Evolutionary conservation across 2,888 invertebrate genomes (phyloP).

Genomic region (Gymnoscelis rufifasciata): DNA sequence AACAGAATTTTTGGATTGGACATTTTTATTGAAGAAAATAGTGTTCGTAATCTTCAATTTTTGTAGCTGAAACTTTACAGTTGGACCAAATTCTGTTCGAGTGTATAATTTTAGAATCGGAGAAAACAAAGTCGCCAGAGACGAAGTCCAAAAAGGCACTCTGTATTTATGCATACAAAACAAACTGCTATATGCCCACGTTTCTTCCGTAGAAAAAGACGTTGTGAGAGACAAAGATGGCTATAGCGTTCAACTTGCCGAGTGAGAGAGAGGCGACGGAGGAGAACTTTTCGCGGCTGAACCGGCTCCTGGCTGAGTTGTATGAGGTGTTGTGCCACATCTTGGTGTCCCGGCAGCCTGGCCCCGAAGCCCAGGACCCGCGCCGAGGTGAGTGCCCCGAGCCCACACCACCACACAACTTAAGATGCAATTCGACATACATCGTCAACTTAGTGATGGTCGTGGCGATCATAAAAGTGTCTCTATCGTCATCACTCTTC

Average conservation of each 20-base stretch:
- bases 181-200: conserved; percentile 65
- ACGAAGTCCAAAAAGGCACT: conserved; percentile 43
- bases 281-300: conserved; percentile 78
- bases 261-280: conserved; percentile 77
- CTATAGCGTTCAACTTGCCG: conserved; percentile 79
- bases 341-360: conserved; percentile 74
- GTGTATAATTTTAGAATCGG: conserved; percentile 15
- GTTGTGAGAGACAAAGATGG: conserved; percentile 64
- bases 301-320: conserved; percentile 76
- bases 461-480: conserved; percentile 74
- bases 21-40: conserved; percentile 22
- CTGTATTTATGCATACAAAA: conserved; percentile 72
- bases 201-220: conserved; percentile 69
- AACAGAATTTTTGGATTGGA: conserved; percentile 34
- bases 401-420: conserved; percentile 76
- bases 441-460: conserved; percentile 77
- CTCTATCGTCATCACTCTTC: conserved; percentile 74
- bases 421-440: conserved; percentile 80
- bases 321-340: conserved; percentile 79
- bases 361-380: conserved; percentile 67
- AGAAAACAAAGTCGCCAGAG: conserved; percentile 36
- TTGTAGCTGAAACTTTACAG: conserved; percentile 18
- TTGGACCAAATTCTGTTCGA: conserved; percentile 20
- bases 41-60: conserved; percentile 14
- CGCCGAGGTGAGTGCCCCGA: conserved; percentile 77